phyloP scores from a whole-genome alignment of 2,888 invertebrate genomes.

The Drosophila ustulata region DNA sequence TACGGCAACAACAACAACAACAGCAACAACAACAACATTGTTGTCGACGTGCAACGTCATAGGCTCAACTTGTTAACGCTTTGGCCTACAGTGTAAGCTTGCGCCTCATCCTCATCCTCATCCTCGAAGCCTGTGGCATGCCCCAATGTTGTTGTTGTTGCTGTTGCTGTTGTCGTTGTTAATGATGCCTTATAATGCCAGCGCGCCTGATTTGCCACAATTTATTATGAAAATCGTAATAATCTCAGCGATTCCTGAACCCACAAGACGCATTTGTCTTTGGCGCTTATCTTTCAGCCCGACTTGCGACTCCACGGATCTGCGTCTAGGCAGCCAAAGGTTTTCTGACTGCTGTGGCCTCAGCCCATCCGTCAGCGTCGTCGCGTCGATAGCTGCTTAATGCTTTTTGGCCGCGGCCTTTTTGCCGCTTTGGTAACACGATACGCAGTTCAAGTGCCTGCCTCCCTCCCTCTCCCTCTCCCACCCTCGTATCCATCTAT shows the following conservation, averaged over 20 bases:
- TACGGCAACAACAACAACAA: conserved; percentile 34
- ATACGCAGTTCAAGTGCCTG: conserved; percentile 49
- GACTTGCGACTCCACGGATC: conserved; percentile 9
- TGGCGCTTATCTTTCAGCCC: conserved; percentile 61
- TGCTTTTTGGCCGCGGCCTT: conserved; percentile 48
- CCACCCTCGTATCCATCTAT: conserved; percentile 1
- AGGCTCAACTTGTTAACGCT: conserved; percentile 75
- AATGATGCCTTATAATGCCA: conserved; percentile 83
- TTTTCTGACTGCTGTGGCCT: conserved; percentile 7
- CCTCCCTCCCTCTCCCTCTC: not conserved
- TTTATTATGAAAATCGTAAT: conserved; percentile 83
- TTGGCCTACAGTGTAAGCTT: conserved; percentile 77
- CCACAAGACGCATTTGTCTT: conserved; percentile 82
- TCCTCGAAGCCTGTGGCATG: conserved; percentile 37
- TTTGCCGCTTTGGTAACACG: conserved; percentile 58
- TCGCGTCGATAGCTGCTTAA: conserved; percentile 78
- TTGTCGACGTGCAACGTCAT: conserved; percentile 58
- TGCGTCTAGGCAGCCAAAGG: conserved; percentile 1
- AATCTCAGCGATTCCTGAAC: conserved; percentile 79
- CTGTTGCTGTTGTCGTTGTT: conserved; percentile 68
- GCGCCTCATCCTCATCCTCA: conserved; percentile 69
- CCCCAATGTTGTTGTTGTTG: conserved; percentile 5
- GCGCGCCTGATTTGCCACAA: conserved; percentile 84
- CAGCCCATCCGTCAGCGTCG: conserved; percentile 74
- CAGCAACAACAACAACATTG: conserved; percentile 21